Evolutionary conservation across 1,140 invertebrate genomes (phyloP).

Genomic region (Drosophila navojoa): DNA sequence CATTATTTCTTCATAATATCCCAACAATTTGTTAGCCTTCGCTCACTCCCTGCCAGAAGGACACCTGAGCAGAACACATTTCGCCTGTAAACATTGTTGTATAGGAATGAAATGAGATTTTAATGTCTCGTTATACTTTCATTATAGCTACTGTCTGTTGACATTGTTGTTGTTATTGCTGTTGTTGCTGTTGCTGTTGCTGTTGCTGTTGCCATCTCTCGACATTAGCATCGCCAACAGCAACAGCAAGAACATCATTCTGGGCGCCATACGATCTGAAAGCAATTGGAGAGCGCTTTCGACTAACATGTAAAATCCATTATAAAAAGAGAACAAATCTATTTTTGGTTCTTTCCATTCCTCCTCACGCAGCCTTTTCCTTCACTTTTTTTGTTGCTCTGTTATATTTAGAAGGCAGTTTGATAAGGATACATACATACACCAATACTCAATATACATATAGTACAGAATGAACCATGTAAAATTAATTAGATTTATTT

Average conservation of each 20-base stretch:
- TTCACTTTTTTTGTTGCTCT: constrained; percentile 6
- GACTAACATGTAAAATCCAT: constrained; percentile 79
- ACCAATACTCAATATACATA: no score
- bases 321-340: constrained; percentile 79
- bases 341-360: constrained; percentile 74
- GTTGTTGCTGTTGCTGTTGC: constrained; percentile 2
- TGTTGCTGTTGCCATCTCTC: constrained; percentile 1
- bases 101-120: constrained; percentile 71
- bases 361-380: constrained; percentile 26
- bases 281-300: constrained; percentile 51
- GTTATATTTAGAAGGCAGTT: not conserved
- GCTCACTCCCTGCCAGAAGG: not conserved
- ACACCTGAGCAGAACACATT: not conserved
- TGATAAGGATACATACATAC: no score
- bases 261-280: constrained; percentile 10
- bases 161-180: constrained; percentile 6
- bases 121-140: constrained; percentile 77
- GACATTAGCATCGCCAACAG: constrained; percentile 4
- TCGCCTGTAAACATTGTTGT: constrained; percentile 42
- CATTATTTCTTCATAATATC: no score
- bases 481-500: no score
- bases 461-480: no score
- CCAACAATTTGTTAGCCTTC: not conserved
- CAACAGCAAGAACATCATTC: not conserved
- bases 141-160: constrained; percentile 66